phyloP scores from a whole-genome alignment of 2,797 vertebrate genomes.

The Cyprinodon diabolis region DNA sequence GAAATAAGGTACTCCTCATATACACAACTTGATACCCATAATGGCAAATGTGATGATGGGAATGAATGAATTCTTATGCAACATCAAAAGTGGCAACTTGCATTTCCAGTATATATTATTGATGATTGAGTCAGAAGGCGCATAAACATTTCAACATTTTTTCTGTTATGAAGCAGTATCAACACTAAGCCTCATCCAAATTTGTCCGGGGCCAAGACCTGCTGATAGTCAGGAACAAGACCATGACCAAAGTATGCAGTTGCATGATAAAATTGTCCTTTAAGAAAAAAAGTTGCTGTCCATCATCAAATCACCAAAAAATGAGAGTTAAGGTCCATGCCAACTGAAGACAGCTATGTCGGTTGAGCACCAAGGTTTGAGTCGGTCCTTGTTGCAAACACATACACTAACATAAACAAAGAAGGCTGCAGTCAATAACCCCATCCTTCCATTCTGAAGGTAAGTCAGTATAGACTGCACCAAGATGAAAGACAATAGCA shows the following conservation, averaged over 20 bases:
- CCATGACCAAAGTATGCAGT: constrained; percentile 56
- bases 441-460: constrained; percentile 58
- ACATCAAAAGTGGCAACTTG: constrained; percentile 80
- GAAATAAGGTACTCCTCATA: constrained; percentile 74
- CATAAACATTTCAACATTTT: constrained; percentile 73
- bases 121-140: constrained; percentile 78
- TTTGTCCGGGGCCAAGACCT: constrained; percentile 63
- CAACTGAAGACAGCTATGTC: constrained; percentile 64
- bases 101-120: constrained; percentile 75
- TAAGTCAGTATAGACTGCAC: constrained; percentile 72
- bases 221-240: constrained; percentile 62
- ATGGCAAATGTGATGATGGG: constrained; percentile 73
- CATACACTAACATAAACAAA: constrained; percentile 52
- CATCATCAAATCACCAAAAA: constrained; percentile 56
- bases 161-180: constrained; percentile 67
- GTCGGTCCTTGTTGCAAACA: constrained; percentile 64
- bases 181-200: constrained; percentile 68
- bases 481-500: constrained; percentile 74
- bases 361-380: constrained; percentile 73
- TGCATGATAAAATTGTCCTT: constrained; percentile 58
- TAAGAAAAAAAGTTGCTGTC: constrained; percentile 28
- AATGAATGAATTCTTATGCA: constrained; percentile 76
- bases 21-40: constrained; percentile 75
- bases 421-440: constrained; percentile 55
- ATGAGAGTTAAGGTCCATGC: constrained; percentile 63